Evolutionary conservation across 2,797 vertebrate genomes (phyloP), one percentile per base, ranked within the genome.

Genomic region (Huso huso): DNA sequence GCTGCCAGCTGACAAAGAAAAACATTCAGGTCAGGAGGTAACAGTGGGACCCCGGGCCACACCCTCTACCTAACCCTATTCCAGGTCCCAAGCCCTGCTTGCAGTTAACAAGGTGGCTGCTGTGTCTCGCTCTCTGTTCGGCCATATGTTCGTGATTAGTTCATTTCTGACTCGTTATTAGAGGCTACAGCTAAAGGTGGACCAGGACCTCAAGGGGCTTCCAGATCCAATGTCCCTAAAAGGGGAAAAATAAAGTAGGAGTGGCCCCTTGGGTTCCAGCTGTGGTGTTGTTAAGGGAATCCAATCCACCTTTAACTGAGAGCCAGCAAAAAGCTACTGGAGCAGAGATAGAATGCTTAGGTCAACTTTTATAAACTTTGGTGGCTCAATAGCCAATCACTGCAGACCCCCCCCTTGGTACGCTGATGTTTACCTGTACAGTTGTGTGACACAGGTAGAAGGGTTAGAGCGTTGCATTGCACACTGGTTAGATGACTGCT

Each of bases 241-340:
- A 58, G 6, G 51, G 8, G 6, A n/a, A 58, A 0, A 58, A n/a
- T 58, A 11, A 58, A 4, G 71, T 70, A 78, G 61, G 81, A 82
- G 70, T 77, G 72, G 75, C 74, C 62, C 73, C 74, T 83, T 87
- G 83, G 82, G 81, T 87, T 89, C 88, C 87, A 90, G 86, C 87
- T 88, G 88, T 79, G 82, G 83, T 79, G 85, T 85, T 89, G 84
- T 86, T 78, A 0, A 6, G 63, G 72, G 81, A 87, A 88, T 90
- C 89, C 86, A 87, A 81, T 87, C 87, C 78, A 88, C 81, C 81
- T 86, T 88, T 85, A 89, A 90, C 90, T 90, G 89, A 90, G 89
- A 89, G 89, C 82, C 89, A 90, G 87, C 87, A 83, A 86, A 87
- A 89, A 89, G 88, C 89, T 87, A 86, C 86, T 81, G 78, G 80